Base-by-base conservation (phyloP, 2,888 invertebrate genomes). In the Lypha dubia region DNA sequence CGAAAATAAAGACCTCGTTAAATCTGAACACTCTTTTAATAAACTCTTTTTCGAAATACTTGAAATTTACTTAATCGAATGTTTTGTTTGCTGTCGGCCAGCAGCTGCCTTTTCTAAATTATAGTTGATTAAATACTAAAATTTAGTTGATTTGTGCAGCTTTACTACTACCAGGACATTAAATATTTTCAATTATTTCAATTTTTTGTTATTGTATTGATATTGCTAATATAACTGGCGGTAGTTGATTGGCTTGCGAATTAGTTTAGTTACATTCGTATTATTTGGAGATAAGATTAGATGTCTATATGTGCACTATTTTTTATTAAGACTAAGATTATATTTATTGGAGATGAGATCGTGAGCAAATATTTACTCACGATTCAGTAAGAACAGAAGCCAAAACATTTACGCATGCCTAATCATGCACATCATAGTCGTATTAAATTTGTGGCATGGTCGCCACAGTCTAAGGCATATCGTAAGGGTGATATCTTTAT, bases 61-160 rank as follows among this genome's bases (percentile, higher is more conserved):
- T 22, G 13, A 13, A 22, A 0, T 44, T 46, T 20, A 15, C 44
- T 44, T 15, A 6, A 9, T 22, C 8, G 24, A 41, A 28, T 20
- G 7, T 22, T 20, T 41, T 20, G 3, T 28, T 35, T 49, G n/a
- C 32, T 49, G 17, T 24, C 60, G 60, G 28, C 32, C 35, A 2
- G 15, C 15, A 17, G 28, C 28, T 6, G 44, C 41, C 62, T 32
- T 60, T 73, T 73, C 20, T 46, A 60, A 82, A 76, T 81, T 82
- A 65, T 60, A 38, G 44, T 44, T 49, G 35, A 73, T 62, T 65
- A 24, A 60, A 51, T 83, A 83, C 82, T 83, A 71, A 82, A 51
- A 51, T 8, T 77, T 68, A 35, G 41, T 77, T 53, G 60, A 65
- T 71, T 82, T 76, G 38, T 62, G 71, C 32, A 77, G 38, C 28